Base-by-base conservation (phyloP, 2,113 vertebrate species). In the Ochotona princeps region DNA sequence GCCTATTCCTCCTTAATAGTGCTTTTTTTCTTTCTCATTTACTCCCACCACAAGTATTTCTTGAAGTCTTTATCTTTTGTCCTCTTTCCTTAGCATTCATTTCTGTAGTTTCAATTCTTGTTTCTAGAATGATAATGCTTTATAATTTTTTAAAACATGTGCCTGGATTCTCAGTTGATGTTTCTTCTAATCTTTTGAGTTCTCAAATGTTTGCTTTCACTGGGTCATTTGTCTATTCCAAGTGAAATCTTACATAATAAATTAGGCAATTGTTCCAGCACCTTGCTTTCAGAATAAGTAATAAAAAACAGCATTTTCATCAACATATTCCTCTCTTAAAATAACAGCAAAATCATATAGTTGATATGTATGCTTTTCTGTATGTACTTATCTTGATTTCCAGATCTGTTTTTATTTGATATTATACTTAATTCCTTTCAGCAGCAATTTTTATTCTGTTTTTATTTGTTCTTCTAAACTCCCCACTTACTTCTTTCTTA, bases 181-280 rank as follows among this genome's bases (percentile, higher is more conserved):
- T 81, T 15, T 88, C 47, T 49, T 82, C 7, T 81, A 73, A 44
- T 82, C 63, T 35, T 82, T 83, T 83, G 32, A 85, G 32, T 69
- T 76, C n/a, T 57, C 65, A 28, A 13, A 30, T 66, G 8, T 83
- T 90, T 54, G 18, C 17, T 83, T 86, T 35, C 5, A 2, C 9
- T 83, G 60, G 49, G 47, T 57, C 5, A 83, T 38, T 49, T 54
- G 17, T 49, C 54, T 54, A 5, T 28, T 89, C 2, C 32, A 13
- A 67, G n/a, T 23, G 30, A 79, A 76, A 26, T 1, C 21, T 70
- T 25, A 44, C 30, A 51, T 35, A 57, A 12, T 65, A 75, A 83
- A 10, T 79, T 51, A 67, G 13, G 25, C 20, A 32, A 15, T 81
- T 51, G 5, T 35, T 74, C 51, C 11, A 75, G 8, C 38, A 60